phyloP scores from a whole-genome alignment of 2,797 vertebrate genomes.

The Sebastes diaconus region DNA sequence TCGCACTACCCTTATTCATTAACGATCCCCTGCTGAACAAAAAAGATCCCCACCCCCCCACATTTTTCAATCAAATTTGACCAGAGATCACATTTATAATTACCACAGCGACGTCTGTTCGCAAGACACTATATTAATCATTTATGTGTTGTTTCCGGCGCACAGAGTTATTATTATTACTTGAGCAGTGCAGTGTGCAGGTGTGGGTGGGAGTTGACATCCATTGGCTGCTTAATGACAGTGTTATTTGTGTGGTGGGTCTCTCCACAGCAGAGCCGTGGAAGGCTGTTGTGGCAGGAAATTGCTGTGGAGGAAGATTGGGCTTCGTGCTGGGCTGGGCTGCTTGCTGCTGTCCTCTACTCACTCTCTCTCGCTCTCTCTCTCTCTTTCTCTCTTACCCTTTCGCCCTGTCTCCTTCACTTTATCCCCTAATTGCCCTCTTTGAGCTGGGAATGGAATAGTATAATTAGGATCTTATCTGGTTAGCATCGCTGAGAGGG shows the following conservation, averaged over 20 bases:
- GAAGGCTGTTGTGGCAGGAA: constrained; percentile 79
- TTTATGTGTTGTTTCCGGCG: constrained; percentile 56
- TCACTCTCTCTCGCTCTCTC: constrained; percentile 29
- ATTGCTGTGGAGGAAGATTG: constrained; percentile 82
- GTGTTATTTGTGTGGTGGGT: constrained; percentile 75
- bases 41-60: neutral
- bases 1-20: neutral
- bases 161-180: constrained; percentile 41
- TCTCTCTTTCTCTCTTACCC: constrained; percentile 43
- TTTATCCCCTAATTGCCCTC: constrained; percentile 78
- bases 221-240: constrained; percentile 78
- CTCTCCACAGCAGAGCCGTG: constrained; percentile 65
- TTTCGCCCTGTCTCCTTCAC: constrained; percentile 60
- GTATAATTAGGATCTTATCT: constrained; percentile 84
- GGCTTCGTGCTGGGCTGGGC: constrained; percentile 76
- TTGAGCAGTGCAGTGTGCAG: constrained; percentile 67
- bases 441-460: constrained; percentile 78
- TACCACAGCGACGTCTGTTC: neutral
- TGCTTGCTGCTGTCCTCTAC: constrained; percentile 58
- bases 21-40: neutral
- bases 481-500: constrained; percentile 74
- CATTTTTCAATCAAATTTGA: constrained; percentile 26
- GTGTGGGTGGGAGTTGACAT: constrained; percentile 80
- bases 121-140: constrained; percentile 47
- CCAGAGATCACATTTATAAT: constrained; percentile 20